Evolutionary conservation across 92 coral and sea anemone genomes (phyloP).

Genomic region (Desmophyllum pertusum): DNA sequence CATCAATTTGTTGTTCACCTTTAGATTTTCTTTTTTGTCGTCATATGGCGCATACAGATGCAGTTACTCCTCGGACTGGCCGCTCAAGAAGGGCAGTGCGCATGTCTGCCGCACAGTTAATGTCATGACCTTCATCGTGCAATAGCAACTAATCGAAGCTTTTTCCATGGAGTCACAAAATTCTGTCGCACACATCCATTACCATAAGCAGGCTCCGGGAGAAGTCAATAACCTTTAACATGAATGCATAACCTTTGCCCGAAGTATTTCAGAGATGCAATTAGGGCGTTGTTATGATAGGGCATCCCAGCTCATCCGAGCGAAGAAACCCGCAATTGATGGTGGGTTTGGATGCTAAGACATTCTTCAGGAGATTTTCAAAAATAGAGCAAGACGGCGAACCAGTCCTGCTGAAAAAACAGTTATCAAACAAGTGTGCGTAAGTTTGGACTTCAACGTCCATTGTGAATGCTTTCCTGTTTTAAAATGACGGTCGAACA

Average conservation of each 20-base stretch:
- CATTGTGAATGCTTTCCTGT: not conserved
- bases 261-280: too few relatives aligned
- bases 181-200: too few relatives aligned
- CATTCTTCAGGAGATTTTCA: slow-evolving; percentile 6
- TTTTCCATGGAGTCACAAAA: too few relatives aligned
- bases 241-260: slow-evolving; percentile 1
- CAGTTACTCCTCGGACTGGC: too few relatives aligned
- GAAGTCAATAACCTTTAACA: not conserved
- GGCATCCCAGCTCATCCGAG: slow-evolving; percentile 37
- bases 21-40: too few relatives aligned
- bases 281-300: slow-evolving; percentile 25
- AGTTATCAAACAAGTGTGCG: too few relatives aligned
- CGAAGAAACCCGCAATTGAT: slow-evolving; percentile 17
- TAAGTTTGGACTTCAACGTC: too few relatives aligned
- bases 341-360: not conserved
- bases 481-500: slow-evolving; percentile 3
- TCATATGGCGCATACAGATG: too few relatives aligned
- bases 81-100: too few relatives aligned
- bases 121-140: too few relatives aligned
- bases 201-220: slow-evolving; percentile 7
- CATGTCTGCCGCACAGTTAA: too few relatives aligned
- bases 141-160: too few relatives aligned
- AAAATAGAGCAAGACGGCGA: slow-evolving; percentile 31
- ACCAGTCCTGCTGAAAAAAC: slow-evolving; percentile 53
- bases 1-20: not conserved